phyloP scores from a whole-genome alignment of 2,113 vertebrate genomes.

The Sturnira hondurensis region DNA sequence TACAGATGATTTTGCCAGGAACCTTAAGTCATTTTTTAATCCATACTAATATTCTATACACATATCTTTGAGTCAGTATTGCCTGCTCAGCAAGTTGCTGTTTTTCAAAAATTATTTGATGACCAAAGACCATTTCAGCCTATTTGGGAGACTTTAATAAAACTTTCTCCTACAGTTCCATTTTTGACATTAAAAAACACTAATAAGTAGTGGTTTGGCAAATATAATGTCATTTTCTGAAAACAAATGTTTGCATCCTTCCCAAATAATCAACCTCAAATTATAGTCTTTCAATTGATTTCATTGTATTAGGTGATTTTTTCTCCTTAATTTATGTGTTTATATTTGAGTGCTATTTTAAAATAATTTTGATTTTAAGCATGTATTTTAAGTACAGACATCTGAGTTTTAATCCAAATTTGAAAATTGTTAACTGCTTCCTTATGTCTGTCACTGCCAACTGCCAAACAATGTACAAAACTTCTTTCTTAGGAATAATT shows the following conservation, averaged over 20 bases:
- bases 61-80: constrained; percentile 30
- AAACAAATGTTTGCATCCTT: constrained; percentile 39
- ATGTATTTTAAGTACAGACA: constrained; percentile 15
- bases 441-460: neutral
- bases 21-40: constrained; percentile 38
- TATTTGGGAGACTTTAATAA: constrained; percentile 17
- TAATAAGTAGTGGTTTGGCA: neutral
- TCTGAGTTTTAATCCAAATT: constrained; percentile 1
- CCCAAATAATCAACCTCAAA: constrained; percentile 5
- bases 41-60: constrained; percentile 27
- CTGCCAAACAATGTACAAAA: constrained; percentile 26
- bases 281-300: neutral
- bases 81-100: neutral
- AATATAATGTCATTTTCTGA: neutral
- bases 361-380: constrained; percentile 32
- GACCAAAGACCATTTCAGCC: neutral
- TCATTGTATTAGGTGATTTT: neutral
- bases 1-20: constrained; percentile 16
- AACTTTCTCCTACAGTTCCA: neutral
- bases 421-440: neutral
- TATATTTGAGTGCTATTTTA: neutral
- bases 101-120: constrained; percentile 47
- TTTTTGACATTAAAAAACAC: neutral
- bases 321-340: neutral
- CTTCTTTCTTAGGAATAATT: neutral